Evolutionary conservation across 2,797 vertebrate species (phyloP), one percentile per base, ranked within the genome.

Genomic region (Carapus acus): DNA sequence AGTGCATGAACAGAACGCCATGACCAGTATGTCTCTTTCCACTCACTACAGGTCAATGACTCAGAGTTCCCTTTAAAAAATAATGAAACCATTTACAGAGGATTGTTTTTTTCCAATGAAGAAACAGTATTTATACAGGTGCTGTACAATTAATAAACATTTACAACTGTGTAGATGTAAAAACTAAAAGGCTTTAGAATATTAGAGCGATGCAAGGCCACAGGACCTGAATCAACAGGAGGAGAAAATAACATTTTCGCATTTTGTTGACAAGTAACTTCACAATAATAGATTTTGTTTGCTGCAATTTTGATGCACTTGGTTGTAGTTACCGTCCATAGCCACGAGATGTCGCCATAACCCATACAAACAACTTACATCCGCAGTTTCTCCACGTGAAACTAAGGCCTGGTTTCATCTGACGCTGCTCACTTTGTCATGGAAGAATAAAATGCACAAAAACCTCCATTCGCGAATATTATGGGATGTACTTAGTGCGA

Each of bases 101-200:
- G 71, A 75, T 82, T 71, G 31, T 74, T 60, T 82, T 87, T 58
- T 77, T 77, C n/a, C 80, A 89, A 85, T 90, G 88, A 91, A 92
- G 91, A 87, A 83, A 90, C n/a, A 88, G 84, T 91, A 85, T 92
- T 91, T 94, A 92, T 93, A 96, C 94, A 97, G 90, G 90, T 91
- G 91, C 92, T 99, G 96, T 99, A 99, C 96, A 99, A 83, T 94
- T 91, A 95, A 94, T 90, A 94, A 96, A 96, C 94, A 96, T 96
- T 97, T 96, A 96, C 92, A 98, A 88, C 92, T 89, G 88, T 87
- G 76, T 88, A 89, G 88, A 88, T 82, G 83, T 85, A 80, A 86
- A 86, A 85, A 79, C 76, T 73, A 72, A 83, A 78, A 83, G 50
- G 71, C 83, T 81, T 83, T 82, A 67, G 74, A 74, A 66, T 81